Evolutionary conservation across 2,797 vertebrate species (phyloP), one percentile per base, ranked within the genome.

Genomic region (Cossypha heuglini): DNA sequence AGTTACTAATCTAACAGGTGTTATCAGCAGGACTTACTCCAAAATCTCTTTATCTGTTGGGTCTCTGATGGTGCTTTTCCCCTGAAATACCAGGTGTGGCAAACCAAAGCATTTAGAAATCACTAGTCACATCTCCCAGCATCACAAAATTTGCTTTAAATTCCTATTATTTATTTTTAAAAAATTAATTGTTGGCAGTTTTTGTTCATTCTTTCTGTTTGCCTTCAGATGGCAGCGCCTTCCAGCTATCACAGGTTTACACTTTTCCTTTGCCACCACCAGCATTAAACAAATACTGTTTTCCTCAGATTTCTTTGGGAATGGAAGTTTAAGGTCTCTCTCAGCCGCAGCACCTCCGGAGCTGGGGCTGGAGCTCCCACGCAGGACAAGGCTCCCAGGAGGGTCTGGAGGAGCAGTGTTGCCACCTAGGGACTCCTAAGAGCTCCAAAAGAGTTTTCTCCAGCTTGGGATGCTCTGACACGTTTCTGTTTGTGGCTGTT

Each of bases 341-440:
- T 84, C 15, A 28, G 43, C 62, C 61, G 63, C 4, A 82, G 86
- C 55, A n/a, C n/a, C n/a, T n/a, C n/a, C n/a, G n/a, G n/a, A n/a
- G n/a, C n/a, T n/a, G 29, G 63, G 25, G 42, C 21, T 93, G 51
- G 22, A 48, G 35, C 62, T 55, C 40, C 3, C 51, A 11, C 3
- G 13, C 55, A 5, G 1, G 16, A 17, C 28, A 17, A 26, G 66
- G 24, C 74, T 72, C 31, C 1, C 37, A 5, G 46, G 26, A 82
- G 57, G 88, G 31, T 74, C 85, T 33, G 82, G 76, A 94, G 75
- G 85, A 96, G 87, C 93, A 94, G 87, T 51, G 62, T 83, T 91
- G 85, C 86, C 91, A 93, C 80, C 75, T 80, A 91, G 68, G 75
- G 94, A 93, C 62, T 48, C 37, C 58, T 9, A n/a, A 10, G 64